These are phyloP conservation scores for Triplophysa yarkandensis DNA, from an alignment of 2,797 vertebrate genomes.

Conservation along the genomic window DNA sequence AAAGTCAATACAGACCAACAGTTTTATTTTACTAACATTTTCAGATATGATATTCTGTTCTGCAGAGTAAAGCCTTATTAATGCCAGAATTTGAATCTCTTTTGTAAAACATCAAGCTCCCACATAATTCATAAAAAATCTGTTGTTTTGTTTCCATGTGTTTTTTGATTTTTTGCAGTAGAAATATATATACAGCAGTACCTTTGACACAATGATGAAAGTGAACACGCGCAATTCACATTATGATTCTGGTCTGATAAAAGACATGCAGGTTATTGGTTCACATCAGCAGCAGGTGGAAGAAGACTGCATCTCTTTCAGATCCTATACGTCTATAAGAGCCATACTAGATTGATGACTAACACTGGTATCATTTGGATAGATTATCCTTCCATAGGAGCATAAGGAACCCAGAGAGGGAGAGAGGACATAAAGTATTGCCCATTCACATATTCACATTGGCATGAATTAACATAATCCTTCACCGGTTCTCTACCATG, in stretches of 20 bases:
- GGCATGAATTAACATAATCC: slow-evolving; percentile 44
- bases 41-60: too few relatives aligned
- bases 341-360: slow-evolving; percentile 26
- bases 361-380: slow-evolving; percentile 41
- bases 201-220: slow-evolving; percentile 26
- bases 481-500: slow-evolving; percentile 32
- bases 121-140: too few relatives aligned
- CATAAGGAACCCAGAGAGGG: slow-evolving; percentile 1
- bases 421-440: slow-evolving; percentile 15
- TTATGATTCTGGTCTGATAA: slow-evolving; percentile 15
- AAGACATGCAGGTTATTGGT: slow-evolving; percentile 16
- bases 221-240: slow-evolving; percentile 3
- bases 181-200: background rate
- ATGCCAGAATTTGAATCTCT: too few relatives aligned
- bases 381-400: slow-evolving; percentile 45
- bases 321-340: slow-evolving; percentile 31
- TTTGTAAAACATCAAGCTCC: too few relatives aligned
- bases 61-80: too few relatives aligned
- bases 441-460: slow-evolving; percentile 31
- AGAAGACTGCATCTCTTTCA: slow-evolving; percentile 24
- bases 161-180: background rate
- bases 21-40: too few relatives aligned
- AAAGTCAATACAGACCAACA: too few relatives aligned
- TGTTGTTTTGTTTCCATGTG: too few relatives aligned
- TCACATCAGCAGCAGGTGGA: slow-evolving; percentile 34